phyloP scores from a whole-genome alignment of 2,113 vertebrate species.

The Pseudolaguvia tuberculata region DNA sequence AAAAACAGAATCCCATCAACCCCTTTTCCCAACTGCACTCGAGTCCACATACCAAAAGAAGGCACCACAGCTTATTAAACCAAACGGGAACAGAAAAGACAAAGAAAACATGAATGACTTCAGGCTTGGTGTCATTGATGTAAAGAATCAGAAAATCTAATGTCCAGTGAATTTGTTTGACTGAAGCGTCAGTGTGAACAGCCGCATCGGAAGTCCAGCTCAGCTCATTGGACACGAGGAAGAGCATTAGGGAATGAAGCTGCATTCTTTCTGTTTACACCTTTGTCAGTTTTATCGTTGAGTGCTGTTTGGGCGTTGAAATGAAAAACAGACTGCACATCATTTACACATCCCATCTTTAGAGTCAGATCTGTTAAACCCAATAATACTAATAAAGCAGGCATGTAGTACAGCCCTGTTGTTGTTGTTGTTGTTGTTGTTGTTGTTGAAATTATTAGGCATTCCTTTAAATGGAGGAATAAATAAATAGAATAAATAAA shows the following conservation, averaged over 20 bases:
- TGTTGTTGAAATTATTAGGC: conserved; percentile 8
- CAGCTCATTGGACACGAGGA: conserved; percentile 16
- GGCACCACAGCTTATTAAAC: conserved; percentile 76
- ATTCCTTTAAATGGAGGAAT: conserved; percentile 45
- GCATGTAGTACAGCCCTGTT: conserved; percentile 38
- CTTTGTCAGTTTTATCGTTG: conserved; percentile 18
- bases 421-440: not conserved
- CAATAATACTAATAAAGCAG: conserved; percentile 1
- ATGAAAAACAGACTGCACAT: conserved; percentile 8
- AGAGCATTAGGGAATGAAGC: conserved; percentile 27
- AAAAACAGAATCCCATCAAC: conserved; percentile 15
- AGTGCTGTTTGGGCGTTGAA: conserved; percentile 25
- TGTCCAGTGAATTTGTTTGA: conserved; percentile 23
- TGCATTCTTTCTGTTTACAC: conserved; percentile 22
- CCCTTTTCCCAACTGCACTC: conserved; percentile 46
- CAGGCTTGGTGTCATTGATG: not conserved
- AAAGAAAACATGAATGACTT: conserved; percentile 29
- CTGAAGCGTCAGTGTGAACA: conserved; percentile 12
- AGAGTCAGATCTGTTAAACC: conserved; percentile 6
- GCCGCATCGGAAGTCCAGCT: conserved; percentile 7
- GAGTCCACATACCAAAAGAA: conserved; percentile 72
- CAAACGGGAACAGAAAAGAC: conserved; percentile 58
- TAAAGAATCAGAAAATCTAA: conserved; percentile 12
- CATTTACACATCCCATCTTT: not conserved
- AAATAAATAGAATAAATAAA: conserved; percentile 67